These are phyloP conservation scores for Zaprionus bogoriensis DNA, from an alignment of 2,888 invertebrate species.

Conservation along the genomic window DNA sequence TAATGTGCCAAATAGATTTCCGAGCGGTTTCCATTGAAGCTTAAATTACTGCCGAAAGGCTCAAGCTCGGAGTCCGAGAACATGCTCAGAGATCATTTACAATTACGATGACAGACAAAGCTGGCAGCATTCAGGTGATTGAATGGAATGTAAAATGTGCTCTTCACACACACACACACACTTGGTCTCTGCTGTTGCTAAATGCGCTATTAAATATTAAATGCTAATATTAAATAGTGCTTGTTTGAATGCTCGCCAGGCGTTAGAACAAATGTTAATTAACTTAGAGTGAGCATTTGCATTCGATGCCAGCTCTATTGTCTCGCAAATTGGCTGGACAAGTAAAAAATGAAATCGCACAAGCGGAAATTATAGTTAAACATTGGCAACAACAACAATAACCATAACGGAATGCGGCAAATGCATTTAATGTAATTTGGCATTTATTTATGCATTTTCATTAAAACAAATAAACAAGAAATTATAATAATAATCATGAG, in stretches of 20 bases:
- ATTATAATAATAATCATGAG: slow-evolving; percentile 65
- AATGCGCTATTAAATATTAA: not conserved
- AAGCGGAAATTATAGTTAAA: slow-evolving; percentile 60
- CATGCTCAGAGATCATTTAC: not conserved
- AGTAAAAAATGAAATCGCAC: slow-evolving; percentile 26
- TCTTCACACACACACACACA: too few relatives aligned
- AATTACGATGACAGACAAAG: not conserved
- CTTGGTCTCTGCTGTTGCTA: too few relatives aligned
- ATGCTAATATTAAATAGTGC: not conserved
- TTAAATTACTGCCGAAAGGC: slow-evolving; percentile 10
- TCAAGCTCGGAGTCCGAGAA: too few relatives aligned
- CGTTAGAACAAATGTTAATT: slow-evolving; percentile 62
- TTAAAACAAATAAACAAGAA: slow-evolving; percentile 71
- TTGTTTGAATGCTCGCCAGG: not conserved
- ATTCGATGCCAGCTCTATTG: slow-evolving; percentile 14
- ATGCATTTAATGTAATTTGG: slow-evolving; percentile 71
- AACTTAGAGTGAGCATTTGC: slow-evolving; percentile 48
- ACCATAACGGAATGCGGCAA: slow-evolving; percentile 37
- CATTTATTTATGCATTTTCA: slow-evolving; percentile 75
- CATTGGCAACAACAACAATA: too few relatives aligned
- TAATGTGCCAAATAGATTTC: slow-evolving; percentile 54
- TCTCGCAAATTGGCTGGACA: slow-evolving; percentile 40
- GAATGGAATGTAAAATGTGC: too few relatives aligned
- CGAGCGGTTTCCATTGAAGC: slow-evolving; percentile 20
- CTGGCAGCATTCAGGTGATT: too few relatives aligned